Evolutionary conservation across 2,888 invertebrate genomes (phyloP).

Genomic region (Scaptodrosophila latifasciaeformis): DNA sequence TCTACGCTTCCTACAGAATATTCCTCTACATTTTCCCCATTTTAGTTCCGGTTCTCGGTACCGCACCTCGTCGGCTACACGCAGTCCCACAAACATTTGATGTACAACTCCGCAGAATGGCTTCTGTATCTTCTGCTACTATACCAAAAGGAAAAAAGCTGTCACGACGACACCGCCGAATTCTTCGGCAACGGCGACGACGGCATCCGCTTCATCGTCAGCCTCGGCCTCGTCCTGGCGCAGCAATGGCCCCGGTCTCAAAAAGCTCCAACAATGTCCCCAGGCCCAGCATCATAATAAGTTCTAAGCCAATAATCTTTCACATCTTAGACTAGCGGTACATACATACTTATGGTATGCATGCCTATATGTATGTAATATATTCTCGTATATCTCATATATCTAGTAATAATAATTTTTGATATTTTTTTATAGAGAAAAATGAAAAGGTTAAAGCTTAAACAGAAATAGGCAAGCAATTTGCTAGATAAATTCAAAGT

Average conservation of each 20-base stretch:
- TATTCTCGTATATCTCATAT: no score
- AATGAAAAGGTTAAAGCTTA: no score
- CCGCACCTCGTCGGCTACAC: constrained; percentile 71
- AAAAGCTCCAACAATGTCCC: constrained; percentile 38
- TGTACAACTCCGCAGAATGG: constrained; percentile 74
- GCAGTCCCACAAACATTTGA: constrained; percentile 75
- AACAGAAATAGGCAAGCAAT: no score
- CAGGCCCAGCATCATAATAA: constrained; percentile 35
- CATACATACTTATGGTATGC: no score
- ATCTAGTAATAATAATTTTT: constrained; percentile 40
- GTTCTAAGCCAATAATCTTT: constrained; percentile 38
- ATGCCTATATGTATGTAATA: no score
- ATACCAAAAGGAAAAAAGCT: constrained; percentile 63
- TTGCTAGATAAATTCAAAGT: not conserved
- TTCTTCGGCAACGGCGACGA: constrained; percentile 29
- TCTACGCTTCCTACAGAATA: not conserved
- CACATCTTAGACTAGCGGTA: no score
- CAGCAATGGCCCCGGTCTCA: constrained; percentile 48
- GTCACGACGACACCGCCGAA: constrained; percentile 24
- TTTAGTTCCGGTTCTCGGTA: constrained; percentile 70
- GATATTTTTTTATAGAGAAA: constrained; percentile 51
- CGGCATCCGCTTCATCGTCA: constrained; percentile 49
- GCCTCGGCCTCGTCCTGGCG: constrained; percentile 58
- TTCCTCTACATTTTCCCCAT: constrained; percentile 10
- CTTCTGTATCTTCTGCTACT: constrained; percentile 74